Evolutionary conservation across 2,113 vertebrate species (phyloP).

Genomic region (Alosa alosa): DNA sequence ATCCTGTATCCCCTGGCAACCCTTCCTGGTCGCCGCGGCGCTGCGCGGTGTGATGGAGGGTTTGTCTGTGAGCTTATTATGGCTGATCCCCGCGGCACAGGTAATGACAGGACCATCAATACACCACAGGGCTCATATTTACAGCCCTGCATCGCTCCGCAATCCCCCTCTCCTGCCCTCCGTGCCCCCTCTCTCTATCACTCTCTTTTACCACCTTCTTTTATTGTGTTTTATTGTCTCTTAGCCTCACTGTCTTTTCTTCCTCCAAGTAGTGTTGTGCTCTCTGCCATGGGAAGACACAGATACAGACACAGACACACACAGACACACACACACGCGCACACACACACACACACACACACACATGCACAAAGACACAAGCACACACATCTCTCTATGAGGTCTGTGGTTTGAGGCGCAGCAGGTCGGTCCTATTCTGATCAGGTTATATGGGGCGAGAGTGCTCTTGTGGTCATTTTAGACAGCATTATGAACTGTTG

Average conservation of each 20-base stretch:
- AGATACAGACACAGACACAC: neutral
- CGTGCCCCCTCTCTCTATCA: neutral
- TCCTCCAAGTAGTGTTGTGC: neutral
- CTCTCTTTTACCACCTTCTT: neutral
- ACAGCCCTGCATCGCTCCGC: neutral
- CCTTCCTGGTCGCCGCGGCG: neutral
- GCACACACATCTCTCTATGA: neutral
- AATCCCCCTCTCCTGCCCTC: neutral
- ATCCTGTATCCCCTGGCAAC: neutral
- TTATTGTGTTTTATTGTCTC: neutral
- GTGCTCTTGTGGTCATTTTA: neutral
- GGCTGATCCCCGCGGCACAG: conserved; percentile 63
- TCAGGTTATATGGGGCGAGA: neutral
- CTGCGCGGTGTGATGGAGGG: conserved; percentile 39
- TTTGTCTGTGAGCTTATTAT: conserved; percentile 55
- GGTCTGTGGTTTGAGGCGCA: conserved; percentile 2
- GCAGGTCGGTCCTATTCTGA: neutral
- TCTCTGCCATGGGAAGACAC: neutral
- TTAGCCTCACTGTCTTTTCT: neutral
- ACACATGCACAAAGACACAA: no score
- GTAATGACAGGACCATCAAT: conserved; percentile 69
- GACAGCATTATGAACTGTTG: neutral
- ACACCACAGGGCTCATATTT: conserved; percentile 32
- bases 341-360: neutral
- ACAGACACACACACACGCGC: neutral